These are phyloP conservation scores for Cetoscarus ocellatus DNA, from an alignment of 2,797 vertebrate genomes.

Conservation along the genomic window DNA sequence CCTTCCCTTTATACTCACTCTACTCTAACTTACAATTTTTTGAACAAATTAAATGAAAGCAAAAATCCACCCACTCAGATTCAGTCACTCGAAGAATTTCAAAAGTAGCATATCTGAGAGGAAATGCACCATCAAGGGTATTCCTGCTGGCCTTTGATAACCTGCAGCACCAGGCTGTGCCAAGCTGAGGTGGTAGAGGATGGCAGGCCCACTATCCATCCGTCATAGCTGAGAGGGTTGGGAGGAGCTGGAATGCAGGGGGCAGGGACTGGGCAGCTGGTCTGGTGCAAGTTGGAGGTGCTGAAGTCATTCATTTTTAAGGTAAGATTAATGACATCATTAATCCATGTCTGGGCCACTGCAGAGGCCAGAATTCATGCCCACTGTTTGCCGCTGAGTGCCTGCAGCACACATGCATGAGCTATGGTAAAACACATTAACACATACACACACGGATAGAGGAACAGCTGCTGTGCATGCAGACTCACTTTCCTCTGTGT, in stretches of 20 bases:
- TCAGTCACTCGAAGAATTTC: conserved; percentile 7
- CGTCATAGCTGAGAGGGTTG: conserved; percentile 55
- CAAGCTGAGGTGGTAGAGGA: conserved; percentile 59
- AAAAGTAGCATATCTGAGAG: conserved; percentile 4
- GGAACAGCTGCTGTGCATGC: conserved; percentile 28
- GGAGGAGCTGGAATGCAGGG: conserved; percentile 6
- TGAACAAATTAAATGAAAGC: conserved; percentile 1
- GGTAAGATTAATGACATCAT: conserved; percentile 81
- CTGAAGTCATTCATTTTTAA: conserved; percentile 81
- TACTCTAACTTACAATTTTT: conserved; percentile 1
- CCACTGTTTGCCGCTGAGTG: conserved; percentile 43
- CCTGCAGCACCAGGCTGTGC: conserved; percentile 42
- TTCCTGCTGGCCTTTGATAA: conserved; percentile 37
- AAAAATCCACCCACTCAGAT: not conserved
- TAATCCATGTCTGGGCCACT: conserved; percentile 75
- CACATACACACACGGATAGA: conserved; percentile 9
- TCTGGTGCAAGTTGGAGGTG: conserved; percentile 63
- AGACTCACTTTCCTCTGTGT: conserved; percentile 37
- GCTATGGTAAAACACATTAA: conserved; percentile 4
- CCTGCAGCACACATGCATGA: conserved; percentile 38
- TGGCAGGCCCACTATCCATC: conserved; percentile 54
- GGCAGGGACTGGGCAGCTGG: conserved; percentile 36
- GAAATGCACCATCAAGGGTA: conserved; percentile 19
- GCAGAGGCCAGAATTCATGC: conserved; percentile 69
- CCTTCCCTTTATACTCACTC: too few relatives aligned